Conservation (phyloP, 2,888 invertebrate species). For the Trichogramma dendrolimi region DNA sequence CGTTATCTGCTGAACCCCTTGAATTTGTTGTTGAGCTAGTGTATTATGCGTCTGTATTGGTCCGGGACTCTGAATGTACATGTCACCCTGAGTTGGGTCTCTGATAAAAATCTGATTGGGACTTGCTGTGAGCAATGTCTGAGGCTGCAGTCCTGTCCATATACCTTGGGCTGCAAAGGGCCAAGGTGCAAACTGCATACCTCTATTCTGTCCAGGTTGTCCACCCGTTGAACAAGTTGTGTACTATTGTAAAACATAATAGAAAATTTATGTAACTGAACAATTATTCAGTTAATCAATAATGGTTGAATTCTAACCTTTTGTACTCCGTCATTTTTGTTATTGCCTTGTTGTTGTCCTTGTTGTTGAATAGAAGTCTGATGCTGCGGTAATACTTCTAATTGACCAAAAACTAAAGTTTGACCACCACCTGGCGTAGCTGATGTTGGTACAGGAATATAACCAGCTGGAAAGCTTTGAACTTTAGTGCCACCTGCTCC, state of each 20-base stretch:
- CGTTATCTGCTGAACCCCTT: conserved; percentile 49
- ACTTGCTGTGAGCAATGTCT: conserved; percentile 61
- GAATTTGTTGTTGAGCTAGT: conserved; percentile 51
- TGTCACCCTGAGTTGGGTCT: conserved; percentile 71
- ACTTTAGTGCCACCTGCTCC: conserved; percentile 45
- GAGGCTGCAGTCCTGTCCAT: conserved; percentile 72
- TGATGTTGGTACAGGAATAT: conserved; percentile 74
- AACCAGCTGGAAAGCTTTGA: conserved; percentile 64
- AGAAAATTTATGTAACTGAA: not conserved
- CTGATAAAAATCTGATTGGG: conserved; percentile 81
- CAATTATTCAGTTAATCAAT: not conserved
- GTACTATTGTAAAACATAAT: conserved; percentile 40
- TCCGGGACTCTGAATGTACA: conserved; percentile 80
- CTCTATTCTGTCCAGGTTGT: conserved; percentile 45
- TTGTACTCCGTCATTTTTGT: conserved; percentile 49
- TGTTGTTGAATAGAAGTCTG: conserved; percentile 45
- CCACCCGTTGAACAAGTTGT: conserved; percentile 49
- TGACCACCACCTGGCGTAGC: conserved; percentile 62
- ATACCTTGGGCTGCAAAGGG: conserved; percentile 73
- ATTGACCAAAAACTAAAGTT: conserved; percentile 71
- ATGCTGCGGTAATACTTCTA: conserved; percentile 61
- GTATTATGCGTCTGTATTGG: conserved; percentile 66
- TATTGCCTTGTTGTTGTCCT: conserved; percentile 47
- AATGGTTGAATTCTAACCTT: conserved; percentile 36
- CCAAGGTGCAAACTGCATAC: conserved; percentile 78